Base-by-base conservation (phyloP, 2,888 invertebrate species). In the Phalangium opilio region DNA sequence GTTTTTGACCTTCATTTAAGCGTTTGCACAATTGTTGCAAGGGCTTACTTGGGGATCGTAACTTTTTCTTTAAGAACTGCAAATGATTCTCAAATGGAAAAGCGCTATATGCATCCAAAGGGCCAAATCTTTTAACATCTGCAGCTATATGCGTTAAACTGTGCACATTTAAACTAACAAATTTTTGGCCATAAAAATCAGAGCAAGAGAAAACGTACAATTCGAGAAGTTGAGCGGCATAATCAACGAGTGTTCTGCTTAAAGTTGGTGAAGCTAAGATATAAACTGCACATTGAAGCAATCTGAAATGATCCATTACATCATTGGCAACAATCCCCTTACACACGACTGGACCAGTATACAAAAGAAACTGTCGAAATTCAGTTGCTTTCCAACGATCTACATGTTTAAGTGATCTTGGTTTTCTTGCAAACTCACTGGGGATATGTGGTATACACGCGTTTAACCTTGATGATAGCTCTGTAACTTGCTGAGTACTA, bases 41-140 rank as follows among this genome's bases (percentile, higher is more conserved):
- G 12, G 42, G 42, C 21, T 42, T 42, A 7, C 14, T 14, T 2
- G 42, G 27, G n/a, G 21, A 2, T 14, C 42, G 21, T 12, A 42
- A 32, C 12, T 27, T 20, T 14, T 20, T 42, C 21, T 42, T 42
- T 21, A 42, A 4, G 21, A 27, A n/a, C n/a, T 32, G 27, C n/a
- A 42, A 4, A 42, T 27, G 32, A 17, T 42, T 42, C 21, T 42
- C 27, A 42, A 42, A 42, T 42, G 42, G 42, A 21, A 42, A 42
- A 21, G 27, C 21, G 17, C 42, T 42, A 21, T 27, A 42, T 4
- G 21, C 32, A n/a, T 42, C 42, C n/a, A 42, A 17, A 7, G 42
- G 42, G 2, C 42, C 42, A 27, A 42, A 42, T 42, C 7, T 19
- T 42, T 21, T 19, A 5, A 27, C 42, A 42, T 42, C 42, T 14